Evolutionary conservation across 2,888 invertebrate genomes (phyloP), one percentile per base, ranked within the genome.

Genomic region (Eumerus sabulonum): DNA sequence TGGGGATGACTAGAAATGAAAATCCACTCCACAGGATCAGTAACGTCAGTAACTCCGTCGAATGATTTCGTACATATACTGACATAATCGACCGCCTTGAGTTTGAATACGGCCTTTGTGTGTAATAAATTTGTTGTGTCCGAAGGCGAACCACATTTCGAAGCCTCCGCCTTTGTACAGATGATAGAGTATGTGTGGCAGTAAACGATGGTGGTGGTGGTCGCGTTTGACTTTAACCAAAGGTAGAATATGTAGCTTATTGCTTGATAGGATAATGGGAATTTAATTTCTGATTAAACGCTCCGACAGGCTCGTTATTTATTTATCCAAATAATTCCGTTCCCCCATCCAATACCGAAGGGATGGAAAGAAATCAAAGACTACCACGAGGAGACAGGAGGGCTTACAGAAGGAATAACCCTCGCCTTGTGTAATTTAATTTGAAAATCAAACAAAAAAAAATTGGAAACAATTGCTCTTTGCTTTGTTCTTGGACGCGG

Each of bases 271-370:
- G 67, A 63, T 68, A 73, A 68, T 68, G 67, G 59, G 62, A 67
- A 59, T 59, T 63, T 73, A 77, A 67, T 68, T 73, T 77, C 66
- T 57, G 67, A 72, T 77, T 72, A 77, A 77, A 72, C 45, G 66
- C 50, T 71, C 60, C 36, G 60, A 53, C 50, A 18, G 51, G 27
- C n/a, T 18, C 36, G 11, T 38, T 18, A 35, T 35, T 1, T 36
- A 12, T 36, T 1, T 38, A 36, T 48, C 40, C 56, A 50, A 36
- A 48, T 48, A 38, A 42, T 44, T 44, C 54, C 11, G 11, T 35
- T 56, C 40, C 18, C 17, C 40, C 2, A 1, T 9, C 40, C 2
- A 1, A 3, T 35, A 17, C 18, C 1, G 17, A 16, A 14, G 54
- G 54, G 56, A 17, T 48, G 27, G 19, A 62, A 57, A 57, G 40